A percentile compares a stretch with the other conserved stretches of the same genome.
phyloP scores from a whole-genome alignment of 37 sponge, comb jelly and placozoan species.

The Cladorhizidae sp. region DNA sequence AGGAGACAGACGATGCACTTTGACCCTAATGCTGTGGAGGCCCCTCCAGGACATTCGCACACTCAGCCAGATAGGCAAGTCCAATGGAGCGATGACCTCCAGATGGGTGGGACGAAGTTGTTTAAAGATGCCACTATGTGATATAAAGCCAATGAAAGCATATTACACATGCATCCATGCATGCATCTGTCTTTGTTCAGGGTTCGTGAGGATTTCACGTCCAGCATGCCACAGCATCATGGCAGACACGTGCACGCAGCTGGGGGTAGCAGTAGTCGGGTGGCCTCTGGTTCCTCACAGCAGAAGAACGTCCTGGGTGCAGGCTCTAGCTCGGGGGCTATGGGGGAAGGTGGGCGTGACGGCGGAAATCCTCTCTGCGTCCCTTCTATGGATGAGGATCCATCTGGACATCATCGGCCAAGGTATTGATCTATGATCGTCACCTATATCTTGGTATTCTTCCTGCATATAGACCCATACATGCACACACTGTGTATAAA shows the following conservation, averaged over 20 bases:
- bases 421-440: slow-evolving; percentile 8
- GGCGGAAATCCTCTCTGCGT: slow-evolving; percentile 50
- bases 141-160: no score
- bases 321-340: not conserved
- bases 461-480: no score
- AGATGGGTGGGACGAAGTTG: no score
- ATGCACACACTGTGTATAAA: not conserved
- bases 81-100: no score
- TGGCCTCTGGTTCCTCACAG: not conserved
- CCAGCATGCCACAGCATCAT: slow-evolving; percentile 35
- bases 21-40: slow-evolving; percentile 29
- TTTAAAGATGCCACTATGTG: no score
- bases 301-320: not conserved
- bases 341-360: slow-evolving; percentile 1
- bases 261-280: no score
- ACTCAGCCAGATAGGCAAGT: slow-evolving; percentile 55
- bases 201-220: slow-evolving; percentile 7
- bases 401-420: slow-evolving; percentile 51
- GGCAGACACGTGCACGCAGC: not conserved
- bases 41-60: slow-evolving; percentile 5
- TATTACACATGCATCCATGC: no score
- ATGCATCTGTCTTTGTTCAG: slow-evolving; percentile 6
- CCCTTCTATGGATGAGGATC: slow-evolving; percentile 66
- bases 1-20: slow-evolving; percentile 67
- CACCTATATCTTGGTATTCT: no score